Evolutionary conservation across 2,113 vertebrate species (phyloP), one percentile per base, ranked within the genome.

Genomic region (Misgurnus anguillicaudatus): DNA sequence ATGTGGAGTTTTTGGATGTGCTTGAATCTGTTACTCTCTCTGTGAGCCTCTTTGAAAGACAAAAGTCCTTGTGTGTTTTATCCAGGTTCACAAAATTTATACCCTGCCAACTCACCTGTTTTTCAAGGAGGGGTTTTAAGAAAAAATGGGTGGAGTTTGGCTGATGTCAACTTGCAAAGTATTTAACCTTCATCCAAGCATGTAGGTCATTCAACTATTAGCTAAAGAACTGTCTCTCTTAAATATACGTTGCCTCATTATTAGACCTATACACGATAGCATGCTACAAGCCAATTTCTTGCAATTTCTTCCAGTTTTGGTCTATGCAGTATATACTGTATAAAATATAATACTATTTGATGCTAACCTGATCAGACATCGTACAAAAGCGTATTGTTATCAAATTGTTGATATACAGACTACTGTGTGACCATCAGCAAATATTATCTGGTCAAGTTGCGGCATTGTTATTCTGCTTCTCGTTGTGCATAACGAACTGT

Each of bases 41-140:
- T 81, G 83, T 78, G 77, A 81, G 83, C 64, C 83, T 17, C 85
- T 82, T 81, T 84, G 83, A 78, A 31, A 53, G 86, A 82, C 80
- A 87, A 68, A 81, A 87, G 86, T 84, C 85, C 86, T 87, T 88
- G 87, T 84, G 85, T 88, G 78, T 70, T 68, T 21, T 16, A 16
- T 80, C 77, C n/a, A 68, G 62, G 48, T 85, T 77, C 66, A 53
- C 84, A 80, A 83, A 86, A 82, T 92, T 89, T 93, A 93, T 92
- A 93, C 42, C 79, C 71, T 9, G 14, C 58, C 48, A 38, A 21
- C 75, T 84, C 85, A 90, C 90, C 89, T 91, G 87, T 79, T 67
- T 47, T 9, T 11, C 63, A 60, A 73, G 88, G 88, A 80, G 87
- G 89, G 60, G 69, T 82, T 57, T n/a, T 42, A 4, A 3, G 45